phyloP scores from a whole-genome alignment of 2,888 invertebrate species.

The Bruchidius siliquastri region DNA sequence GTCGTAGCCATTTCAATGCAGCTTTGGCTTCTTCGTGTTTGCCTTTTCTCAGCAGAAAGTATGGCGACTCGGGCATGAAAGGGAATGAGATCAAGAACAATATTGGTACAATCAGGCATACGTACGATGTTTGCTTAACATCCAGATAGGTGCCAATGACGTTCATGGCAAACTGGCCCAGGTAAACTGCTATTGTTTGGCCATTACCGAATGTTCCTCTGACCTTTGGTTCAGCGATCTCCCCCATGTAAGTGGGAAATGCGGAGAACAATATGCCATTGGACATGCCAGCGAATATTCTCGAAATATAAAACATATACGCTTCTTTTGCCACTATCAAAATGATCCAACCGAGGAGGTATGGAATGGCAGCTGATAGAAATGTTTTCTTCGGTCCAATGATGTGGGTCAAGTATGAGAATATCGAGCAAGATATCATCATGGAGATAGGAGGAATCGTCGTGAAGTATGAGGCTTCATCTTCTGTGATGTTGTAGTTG shows the following conservation, averaged over 20 bases:
- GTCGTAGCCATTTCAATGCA: constrained; percentile 26
- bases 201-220: constrained; percentile 36
- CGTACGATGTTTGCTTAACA: constrained; percentile 51
- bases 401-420: constrained; percentile 30
- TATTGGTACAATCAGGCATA: constrained; percentile 47
- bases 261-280: constrained; percentile 30
- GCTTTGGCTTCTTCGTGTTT: constrained; percentile 25
- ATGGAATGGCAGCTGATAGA: constrained; percentile 30
- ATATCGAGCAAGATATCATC: constrained; percentile 20
- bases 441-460: constrained; percentile 35
- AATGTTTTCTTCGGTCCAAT: constrained; percentile 34
- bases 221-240: constrained; percentile 34
- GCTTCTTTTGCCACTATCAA: constrained; percentile 27
- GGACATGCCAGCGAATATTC: constrained; percentile 30
- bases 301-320: constrained; percentile 32
- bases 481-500: constrained; percentile 34
- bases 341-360: constrained; percentile 27
- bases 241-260: constrained; percentile 35
- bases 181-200: constrained; percentile 26
- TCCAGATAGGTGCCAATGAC: constrained; percentile 55
- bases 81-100: constrained; percentile 50
- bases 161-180: constrained; percentile 39
- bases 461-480: constrained; percentile 38
- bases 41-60: constrained; percentile 31
- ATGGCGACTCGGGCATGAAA: constrained; percentile 57